Evolutionary conservation across 2,888 invertebrate genomes (phyloP).

Genomic region (Chorisops tibialis): DNA sequence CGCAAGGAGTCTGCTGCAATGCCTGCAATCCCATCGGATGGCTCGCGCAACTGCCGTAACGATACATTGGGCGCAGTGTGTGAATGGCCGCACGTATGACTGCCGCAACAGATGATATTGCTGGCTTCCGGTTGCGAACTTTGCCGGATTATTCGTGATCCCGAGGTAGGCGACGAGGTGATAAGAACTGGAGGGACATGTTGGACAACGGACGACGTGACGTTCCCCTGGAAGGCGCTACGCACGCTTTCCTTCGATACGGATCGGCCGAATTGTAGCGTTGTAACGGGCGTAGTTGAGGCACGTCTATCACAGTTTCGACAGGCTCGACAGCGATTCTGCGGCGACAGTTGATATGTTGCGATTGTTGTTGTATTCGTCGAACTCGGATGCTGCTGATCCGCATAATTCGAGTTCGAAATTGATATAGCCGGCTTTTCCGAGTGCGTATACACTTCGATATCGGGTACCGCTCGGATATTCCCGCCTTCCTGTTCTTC

Average conservation of each 20-base stretch:
- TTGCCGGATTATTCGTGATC: conserved; percentile 76
- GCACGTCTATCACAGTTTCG: conserved; percentile 74
- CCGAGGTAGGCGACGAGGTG: conserved; percentile 63
- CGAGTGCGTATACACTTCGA: conserved; percentile 57
- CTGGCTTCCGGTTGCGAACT: conserved; percentile 53
- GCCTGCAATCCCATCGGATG: conserved; percentile 84
- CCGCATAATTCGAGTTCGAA: conserved; percentile 44
- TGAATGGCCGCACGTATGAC: conserved; percentile 64
- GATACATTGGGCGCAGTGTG: conserved; percentile 76
- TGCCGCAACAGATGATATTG: conserved; percentile 55
- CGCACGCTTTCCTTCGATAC: conserved; percentile 79
- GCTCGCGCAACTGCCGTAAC: conserved; percentile 78
- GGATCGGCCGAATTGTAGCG: conserved; percentile 76
- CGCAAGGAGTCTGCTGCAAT: conserved; percentile 94
- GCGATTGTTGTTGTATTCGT: conserved; percentile 41
- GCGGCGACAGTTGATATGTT: conserved; percentile 66
- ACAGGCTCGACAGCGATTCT: conserved; percentile 60
- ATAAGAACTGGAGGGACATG: conserved; percentile 68
- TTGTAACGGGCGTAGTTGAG: conserved; percentile 74
- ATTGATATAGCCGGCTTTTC: conserved; percentile 57
- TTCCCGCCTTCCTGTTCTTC: conserved; percentile 51
- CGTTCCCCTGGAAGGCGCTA: conserved; percentile 60
- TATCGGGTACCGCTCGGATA: conserved; percentile 52
- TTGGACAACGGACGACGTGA: conserved; percentile 46
- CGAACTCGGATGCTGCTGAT: not conserved